Percentiles rank a stretch among this genome's conserved stretches.
phyloP scores from a whole-genome alignment of 2,113 vertebrate species.

The Columba livia region DNA sequence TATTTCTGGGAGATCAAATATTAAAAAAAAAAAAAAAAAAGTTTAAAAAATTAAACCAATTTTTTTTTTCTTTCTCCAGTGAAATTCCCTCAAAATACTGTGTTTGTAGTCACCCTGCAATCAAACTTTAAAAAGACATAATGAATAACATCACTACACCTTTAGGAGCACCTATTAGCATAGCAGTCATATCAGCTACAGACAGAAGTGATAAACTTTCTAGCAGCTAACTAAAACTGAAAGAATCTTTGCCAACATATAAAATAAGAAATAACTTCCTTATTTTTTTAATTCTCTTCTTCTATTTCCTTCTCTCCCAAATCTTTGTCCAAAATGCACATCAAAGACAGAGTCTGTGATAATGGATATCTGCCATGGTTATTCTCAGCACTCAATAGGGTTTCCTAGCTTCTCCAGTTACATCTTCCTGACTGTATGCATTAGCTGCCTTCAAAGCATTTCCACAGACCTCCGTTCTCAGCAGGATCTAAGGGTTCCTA shows the following conservation, averaged over 20 bases:
- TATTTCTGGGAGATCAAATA: neutral
- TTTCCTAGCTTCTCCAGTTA: neutral
- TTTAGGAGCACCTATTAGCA: neutral
- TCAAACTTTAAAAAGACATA: neutral
- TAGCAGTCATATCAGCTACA: neutral
- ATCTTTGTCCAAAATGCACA: neutral
- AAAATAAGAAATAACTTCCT: neutral
- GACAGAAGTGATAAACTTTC: neutral
- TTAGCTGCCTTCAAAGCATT: slow-evolving; percentile 29
- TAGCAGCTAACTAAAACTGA: neutral
- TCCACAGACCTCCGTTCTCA: neutral
- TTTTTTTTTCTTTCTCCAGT: neutral
- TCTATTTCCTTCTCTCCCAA: neutral
- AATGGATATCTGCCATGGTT: neutral
- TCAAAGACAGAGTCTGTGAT: neutral
- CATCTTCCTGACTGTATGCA: neutral
- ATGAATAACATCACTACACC: neutral
- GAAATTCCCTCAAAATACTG: neutral
- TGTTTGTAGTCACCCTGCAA: neutral
- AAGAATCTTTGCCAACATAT: neutral
- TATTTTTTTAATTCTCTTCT: neutral
- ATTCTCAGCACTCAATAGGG: neutral
- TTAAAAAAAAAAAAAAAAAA: neutral
- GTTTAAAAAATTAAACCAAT: neutral
- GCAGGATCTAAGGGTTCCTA: neutral